Base-by-base conservation (phyloP, 2,113 vertebrate species). In the Coturnix japonica region DNA sequence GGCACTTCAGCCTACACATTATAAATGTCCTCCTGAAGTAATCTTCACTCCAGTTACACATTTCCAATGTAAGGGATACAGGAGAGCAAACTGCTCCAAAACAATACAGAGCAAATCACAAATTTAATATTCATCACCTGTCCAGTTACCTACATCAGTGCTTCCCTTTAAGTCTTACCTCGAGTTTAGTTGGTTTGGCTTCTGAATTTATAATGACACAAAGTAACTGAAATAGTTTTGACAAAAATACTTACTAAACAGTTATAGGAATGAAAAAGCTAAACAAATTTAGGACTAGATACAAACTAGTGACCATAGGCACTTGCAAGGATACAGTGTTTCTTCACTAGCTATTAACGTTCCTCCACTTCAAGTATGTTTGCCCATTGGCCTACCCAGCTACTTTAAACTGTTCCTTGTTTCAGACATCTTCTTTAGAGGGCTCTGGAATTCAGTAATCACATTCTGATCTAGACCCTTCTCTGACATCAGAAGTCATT, bases 381-480 rank as follows among this genome's bases (percentile, higher is more conserved):
- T 83, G 86, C 43, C 33, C 10, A 0, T 65, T 2, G 1, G 53
- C 9, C 7, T 28, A 67, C 13, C 67, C 21, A 0, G 0, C 8
- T 47, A 57, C 30, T 65, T 73, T 39, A 60, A 85, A 43, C 11
- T 39, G 19, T 51, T 44, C 19, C 56, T 26, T 21, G 39, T 65
- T 88, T 65, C 3, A 1, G 37, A 51, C 25, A 61, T 7, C 4
- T 11, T 60, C 4, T 65, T 72, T 9, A 46, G 6, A 71, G 13
- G 26, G 4, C 12, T 71, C 23, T 13, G 2, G 8, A 69, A 85
- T 57, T 74, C 9, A 65, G 33, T 9, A 20, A 71, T 74, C 57
- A 15, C 43, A 46, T 60, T 78, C n/a, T 71, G 49, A 75, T 79
- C 23, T 20, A 37, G 41, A 49, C 54, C 18, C 4, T 21, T 2